phyloP scores from a whole-genome alignment of 2,113 vertebrate genomes.

The Mormyrus iriodes region DNA sequence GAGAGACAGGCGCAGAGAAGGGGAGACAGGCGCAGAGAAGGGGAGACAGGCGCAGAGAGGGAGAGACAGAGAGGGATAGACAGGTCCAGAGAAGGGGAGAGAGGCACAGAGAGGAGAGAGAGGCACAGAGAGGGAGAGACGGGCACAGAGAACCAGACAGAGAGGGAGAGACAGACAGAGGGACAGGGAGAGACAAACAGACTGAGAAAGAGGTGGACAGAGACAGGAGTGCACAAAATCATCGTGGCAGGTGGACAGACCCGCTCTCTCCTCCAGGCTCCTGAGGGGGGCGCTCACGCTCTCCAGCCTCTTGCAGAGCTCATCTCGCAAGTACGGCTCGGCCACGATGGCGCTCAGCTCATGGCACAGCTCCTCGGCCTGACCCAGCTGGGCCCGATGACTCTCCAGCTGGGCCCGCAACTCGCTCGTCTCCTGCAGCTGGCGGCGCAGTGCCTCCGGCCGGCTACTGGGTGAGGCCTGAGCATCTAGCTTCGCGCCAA shows the following conservation, averaged over 20 bases:
- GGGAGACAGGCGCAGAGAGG: not conserved
- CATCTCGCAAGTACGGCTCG: conserved; percentile 91
- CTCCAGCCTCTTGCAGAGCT: conserved; percentile 84
- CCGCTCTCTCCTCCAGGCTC: conserved; percentile 87
- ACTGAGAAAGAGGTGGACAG: not conserved
- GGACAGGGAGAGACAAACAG: no score
- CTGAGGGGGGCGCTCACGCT: conserved; percentile 78
- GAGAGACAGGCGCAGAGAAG: not conserved
- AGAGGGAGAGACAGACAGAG: not conserved
- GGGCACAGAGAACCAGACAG: not conserved
- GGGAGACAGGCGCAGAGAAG: not conserved
- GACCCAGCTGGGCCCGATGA: conserved; percentile 66
- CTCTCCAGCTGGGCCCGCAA: conserved; percentile 86
- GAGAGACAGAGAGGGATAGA: no score
- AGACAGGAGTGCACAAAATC: not conserved
- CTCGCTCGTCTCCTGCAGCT: conserved; percentile 88
- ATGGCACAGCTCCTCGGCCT: conserved; percentile 75
- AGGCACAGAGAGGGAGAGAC: not conserved
- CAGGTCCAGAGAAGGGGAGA: not conserved
- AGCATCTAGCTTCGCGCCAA: conserved; percentile 71
- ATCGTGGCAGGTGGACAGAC: conserved; percentile 50
- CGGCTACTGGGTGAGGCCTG: conserved; percentile 81
- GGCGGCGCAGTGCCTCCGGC: conserved; percentile 81
- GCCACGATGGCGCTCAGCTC: conserved; percentile 83
- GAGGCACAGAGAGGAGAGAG: not conserved